A percentile compares a stretch with the other conserved stretches of the same genome.
These are phyloP conservation scores for Pedionomus torquatus DNA, from an alignment of 2,113 vertebrate genomes.

Conservation along the genomic window DNA sequence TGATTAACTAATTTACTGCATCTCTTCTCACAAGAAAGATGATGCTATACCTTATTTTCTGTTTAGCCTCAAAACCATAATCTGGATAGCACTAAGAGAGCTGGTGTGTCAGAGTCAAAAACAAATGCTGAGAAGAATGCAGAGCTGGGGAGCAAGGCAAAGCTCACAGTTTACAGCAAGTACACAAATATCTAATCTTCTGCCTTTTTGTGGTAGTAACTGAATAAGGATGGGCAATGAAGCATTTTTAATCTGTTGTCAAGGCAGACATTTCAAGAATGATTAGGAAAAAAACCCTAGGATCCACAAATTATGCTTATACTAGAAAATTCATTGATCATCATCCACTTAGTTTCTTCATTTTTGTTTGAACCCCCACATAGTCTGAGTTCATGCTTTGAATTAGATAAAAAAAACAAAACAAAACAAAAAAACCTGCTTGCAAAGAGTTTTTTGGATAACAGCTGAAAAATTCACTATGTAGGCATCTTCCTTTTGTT, in stretches of 20 bases:
- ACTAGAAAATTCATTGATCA: neutral
- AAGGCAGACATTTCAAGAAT: neutral
- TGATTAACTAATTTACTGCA: neutral
- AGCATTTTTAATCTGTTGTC: neutral
- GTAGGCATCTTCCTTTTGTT: neutral
- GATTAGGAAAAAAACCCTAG: accelerated
- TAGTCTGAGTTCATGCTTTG: neutral
- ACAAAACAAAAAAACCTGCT: neutral
- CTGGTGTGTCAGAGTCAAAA: neutral
- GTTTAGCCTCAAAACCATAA: neutral
- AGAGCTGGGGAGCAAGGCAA: neutral
- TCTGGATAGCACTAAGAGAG: neutral
- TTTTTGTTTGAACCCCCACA: neutral
- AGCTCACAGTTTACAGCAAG: neutral
- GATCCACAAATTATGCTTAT: neutral
- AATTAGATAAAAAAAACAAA: neutral
- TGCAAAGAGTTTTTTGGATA: neutral
- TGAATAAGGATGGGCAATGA: neutral
- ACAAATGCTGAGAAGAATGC: neutral
- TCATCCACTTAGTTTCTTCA: neutral
- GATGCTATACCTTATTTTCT: neutral
- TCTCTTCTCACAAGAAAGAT: neutral
- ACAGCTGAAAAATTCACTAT: neutral
- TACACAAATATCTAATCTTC: neutral
- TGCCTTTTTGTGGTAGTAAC: neutral